These are phyloP conservation scores for Chelonus formosanus DNA, from an alignment of 2,888 invertebrate genomes.

Conservation along the genomic window DNA sequence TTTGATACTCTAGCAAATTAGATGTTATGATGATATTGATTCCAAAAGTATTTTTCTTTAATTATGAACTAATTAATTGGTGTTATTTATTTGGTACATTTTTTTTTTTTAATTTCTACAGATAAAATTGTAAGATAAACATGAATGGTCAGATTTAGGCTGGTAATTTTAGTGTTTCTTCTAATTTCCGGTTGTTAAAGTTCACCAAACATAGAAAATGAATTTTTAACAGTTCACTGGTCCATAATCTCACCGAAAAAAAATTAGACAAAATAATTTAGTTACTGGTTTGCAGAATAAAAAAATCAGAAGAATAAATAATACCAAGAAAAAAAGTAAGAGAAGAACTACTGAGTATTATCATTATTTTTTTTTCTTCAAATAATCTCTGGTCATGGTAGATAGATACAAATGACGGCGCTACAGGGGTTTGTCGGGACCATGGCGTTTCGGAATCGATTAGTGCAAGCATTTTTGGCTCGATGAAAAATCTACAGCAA, in stretches of 20 bases:
- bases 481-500: constrained; percentile 29
- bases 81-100: too few relatives aligned
- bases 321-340: constrained; percentile 6
- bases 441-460: constrained; percentile 26
- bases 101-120: too few relatives aligned
- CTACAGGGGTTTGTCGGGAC: constrained; percentile 26
- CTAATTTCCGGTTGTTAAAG: too few relatives aligned
- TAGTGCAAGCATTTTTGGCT: constrained; percentile 21
- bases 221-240: too few relatives aligned
- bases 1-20: too few relatives aligned
- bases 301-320: background rate
- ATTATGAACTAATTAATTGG: too few relatives aligned
- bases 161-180: too few relatives aligned
- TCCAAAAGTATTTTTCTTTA: too few relatives aligned
- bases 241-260: background rate
- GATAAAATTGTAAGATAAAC: too few relatives aligned
- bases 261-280: constrained; percentile 7
- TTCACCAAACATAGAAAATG: too few relatives aligned
- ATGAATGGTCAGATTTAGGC: too few relatives aligned
- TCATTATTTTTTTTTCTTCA: constrained; percentile 9
- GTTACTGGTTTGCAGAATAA: constrained; percentile 1
- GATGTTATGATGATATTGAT: too few relatives aligned
- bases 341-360: background rate
- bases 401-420: constrained; percentile 30
- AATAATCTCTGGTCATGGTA: constrained; percentile 21